A percentile compares a stretch with the other conserved stretches of the same genome.
Evolutionary conservation across 2,888 invertebrate genomes (phyloP).

Genomic region (Hoplodrina ambigua): DNA sequence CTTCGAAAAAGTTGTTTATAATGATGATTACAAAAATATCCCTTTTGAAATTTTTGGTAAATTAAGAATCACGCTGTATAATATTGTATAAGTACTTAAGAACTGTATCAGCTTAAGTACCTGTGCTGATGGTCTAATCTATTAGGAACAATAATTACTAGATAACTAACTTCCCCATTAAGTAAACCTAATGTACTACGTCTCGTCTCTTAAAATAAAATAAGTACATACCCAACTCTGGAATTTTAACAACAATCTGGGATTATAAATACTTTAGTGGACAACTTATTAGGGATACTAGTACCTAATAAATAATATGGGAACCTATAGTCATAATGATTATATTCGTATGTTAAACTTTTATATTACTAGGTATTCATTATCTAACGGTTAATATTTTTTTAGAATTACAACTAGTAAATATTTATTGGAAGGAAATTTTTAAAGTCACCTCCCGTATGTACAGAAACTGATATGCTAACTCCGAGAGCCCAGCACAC

Average conservation of each 20-base stretch:
- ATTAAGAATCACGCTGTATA: neutral
- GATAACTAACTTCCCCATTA: conserved; percentile 10
- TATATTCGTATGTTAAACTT: too few relatives aligned
- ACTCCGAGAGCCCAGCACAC: too few relatives aligned
- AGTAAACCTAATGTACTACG: neutral
- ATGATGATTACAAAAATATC: too few relatives aligned
- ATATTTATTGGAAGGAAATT: too few relatives aligned
- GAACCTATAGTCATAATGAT: too few relatives aligned
- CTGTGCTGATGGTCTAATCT: conserved; percentile 16
- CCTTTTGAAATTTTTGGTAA: too few relatives aligned
- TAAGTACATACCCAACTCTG: conserved; percentile 50
- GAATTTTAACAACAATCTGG: conserved; percentile 53
- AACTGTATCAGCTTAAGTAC: conserved; percentile 18
- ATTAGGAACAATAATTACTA: conserved; percentile 21
- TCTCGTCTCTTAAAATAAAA: neutral
- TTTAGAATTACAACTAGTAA: too few relatives aligned
- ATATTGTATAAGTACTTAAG: neutral
- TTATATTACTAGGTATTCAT: too few relatives aligned
- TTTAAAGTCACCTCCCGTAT: too few relatives aligned
- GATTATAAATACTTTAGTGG: conserved; percentile 15
- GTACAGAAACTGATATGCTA: too few relatives aligned
- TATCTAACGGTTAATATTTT: too few relatives aligned
- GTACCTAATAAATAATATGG: neutral
- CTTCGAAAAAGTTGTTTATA: too few relatives aligned
- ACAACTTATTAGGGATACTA: neutral